Conservation (phyloP, 2,113 vertebrate species). For the Chlorocebus sabaeus region DNA sequence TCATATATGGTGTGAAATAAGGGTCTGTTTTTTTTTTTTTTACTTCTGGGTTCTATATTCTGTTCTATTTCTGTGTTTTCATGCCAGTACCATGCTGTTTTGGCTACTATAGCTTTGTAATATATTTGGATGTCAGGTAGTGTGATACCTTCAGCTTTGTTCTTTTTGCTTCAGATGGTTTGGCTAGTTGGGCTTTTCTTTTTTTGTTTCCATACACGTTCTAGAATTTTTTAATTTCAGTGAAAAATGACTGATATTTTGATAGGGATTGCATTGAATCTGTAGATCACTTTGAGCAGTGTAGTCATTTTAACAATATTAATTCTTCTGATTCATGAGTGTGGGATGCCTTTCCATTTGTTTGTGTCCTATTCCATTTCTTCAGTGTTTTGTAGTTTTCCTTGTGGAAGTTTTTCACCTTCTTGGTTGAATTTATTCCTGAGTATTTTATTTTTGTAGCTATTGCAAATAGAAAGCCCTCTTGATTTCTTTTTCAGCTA, state of each 20-base stretch:
- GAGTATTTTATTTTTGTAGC: not conserved
- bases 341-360: not conserved
- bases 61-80: not conserved
- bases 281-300: not conserved
- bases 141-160: not conserved
- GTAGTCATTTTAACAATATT: not conserved
- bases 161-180: not conserved
- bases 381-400: not conserved
- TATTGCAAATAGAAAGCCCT: not conserved
- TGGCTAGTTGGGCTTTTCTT: not conserved
- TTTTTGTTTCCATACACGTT: not conserved
- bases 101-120: not conserved
- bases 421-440: not conserved
- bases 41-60: not conserved
- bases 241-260: not conserved
- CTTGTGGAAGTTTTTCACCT: not conserved
- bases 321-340: not conserved
- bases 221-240: not conserved
- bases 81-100: not conserved
- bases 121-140: not conserved
- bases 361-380: not conserved
- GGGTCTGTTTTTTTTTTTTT: not conserved
- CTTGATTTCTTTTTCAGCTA: not conserved
- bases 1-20: not conserved
- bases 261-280: not conserved